Evolutionary conservation across 2,888 invertebrate genomes (phyloP), one percentile per base, ranked within the genome.

Genomic region (Apodemia zela): DNA sequence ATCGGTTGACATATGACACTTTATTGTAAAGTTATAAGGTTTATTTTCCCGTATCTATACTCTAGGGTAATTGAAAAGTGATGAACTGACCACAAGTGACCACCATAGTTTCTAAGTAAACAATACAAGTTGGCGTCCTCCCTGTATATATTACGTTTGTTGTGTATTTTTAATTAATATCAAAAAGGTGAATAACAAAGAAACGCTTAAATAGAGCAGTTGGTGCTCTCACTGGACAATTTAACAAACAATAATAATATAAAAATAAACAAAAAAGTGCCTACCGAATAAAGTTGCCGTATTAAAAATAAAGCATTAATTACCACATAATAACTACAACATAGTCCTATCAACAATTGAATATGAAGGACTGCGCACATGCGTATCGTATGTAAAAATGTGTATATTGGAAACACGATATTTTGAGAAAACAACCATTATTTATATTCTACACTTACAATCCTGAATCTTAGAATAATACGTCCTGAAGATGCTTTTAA

Each of bases 21-120:
- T 59, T 59, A 59, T 33, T 35, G 5, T 5, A 11, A 17, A 13
- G 59, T 0, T 4, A 5, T 59, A 59, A 59, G 13, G 17, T 38
- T 4, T 38, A 59, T 15, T 59, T 35, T 59, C 3, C n/a, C 67
- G 67, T 69, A 68, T 45, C n/a, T 6, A n/a, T 42, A 2, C 45
- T 45, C 45, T 45, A 61, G 66, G 65, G 58, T 2, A n/a, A 25
- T 18, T 13, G n/a, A n/a, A 15, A 15, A 45, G 42, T 54, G 60
- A 59, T 35, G 17, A 59, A n/a, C 54, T 54, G 33, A 63, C 38
- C 38, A 59, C n/a, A 59, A 59, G 35, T 59, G 59, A 59, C 59
- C 59, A 59, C 59, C 59, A 59, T 25, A 54, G 25, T 18, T 10
- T 25, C 54, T 54, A 6, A 25, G 15, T 25, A 54, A 54, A 54